These are phyloP conservation scores for Gymnothorax javanicus DNA, from an alignment of 2,797 vertebrate genomes.

Conservation along the genomic window DNA sequence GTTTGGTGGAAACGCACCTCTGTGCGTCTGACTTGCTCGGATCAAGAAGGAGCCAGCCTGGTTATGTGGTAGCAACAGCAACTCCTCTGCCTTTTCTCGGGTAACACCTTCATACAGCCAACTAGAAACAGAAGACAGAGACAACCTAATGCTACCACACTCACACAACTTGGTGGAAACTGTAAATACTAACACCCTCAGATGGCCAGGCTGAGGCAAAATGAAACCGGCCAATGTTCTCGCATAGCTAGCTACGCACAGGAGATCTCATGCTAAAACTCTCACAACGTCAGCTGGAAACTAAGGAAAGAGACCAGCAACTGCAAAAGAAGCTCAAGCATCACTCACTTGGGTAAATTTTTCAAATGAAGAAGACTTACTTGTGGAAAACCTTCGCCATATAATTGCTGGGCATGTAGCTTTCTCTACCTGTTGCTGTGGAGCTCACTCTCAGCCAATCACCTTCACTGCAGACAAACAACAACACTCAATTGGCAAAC, in stretches of 20 bases:
- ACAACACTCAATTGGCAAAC: conserved; percentile 61
- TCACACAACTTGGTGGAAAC: neutral
- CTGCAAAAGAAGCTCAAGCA: conserved; percentile 31
- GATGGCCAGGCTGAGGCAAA: neutral
- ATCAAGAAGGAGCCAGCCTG: conserved; percentile 80
- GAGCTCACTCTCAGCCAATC: conserved; percentile 83
- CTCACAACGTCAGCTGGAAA: conserved; percentile 26
- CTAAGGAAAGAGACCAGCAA: conserved; percentile 75
- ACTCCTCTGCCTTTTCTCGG: conserved; percentile 79
- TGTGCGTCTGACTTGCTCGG: conserved; percentile 78
- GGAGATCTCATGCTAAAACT: neutral
- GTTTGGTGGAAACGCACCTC: conserved; percentile 64
- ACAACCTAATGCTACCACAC: neutral
- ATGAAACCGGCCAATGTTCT: neutral
- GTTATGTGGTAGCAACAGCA: conserved; percentile 78
- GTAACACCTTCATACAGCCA: conserved; percentile 83
- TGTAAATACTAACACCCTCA: neutral
- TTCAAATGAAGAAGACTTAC: conserved; percentile 59
- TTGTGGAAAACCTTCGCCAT: conserved; percentile 77
- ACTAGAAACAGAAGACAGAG: conserved; percentile 54
- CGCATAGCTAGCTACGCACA: neutral
- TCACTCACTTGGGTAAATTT: neutral
- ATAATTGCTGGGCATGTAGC: conserved; percentile 73
- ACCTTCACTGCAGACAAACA: conserved; percentile 70
- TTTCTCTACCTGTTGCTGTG: conserved; percentile 65